Evolutionary conservation across 2,888 invertebrate genomes (phyloP).

Genomic region (Thecocarcelia acutangulata): DNA sequence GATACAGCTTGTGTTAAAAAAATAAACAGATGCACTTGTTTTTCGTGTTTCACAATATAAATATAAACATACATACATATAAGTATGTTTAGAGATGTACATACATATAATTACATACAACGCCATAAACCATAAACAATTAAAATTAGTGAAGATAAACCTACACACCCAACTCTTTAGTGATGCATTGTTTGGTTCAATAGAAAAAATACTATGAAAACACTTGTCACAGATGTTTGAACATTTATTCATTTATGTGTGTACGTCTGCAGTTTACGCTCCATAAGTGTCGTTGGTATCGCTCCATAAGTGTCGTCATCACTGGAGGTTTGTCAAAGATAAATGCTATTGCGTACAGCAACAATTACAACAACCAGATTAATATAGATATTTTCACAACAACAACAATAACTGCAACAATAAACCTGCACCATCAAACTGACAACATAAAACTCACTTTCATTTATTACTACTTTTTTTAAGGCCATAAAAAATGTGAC

Average conservation of each 20-base stretch:
- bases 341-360: constrained; percentile 60
- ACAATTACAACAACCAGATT: constrained; percentile 35
- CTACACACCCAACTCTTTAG: constrained; percentile 40
- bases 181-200: constrained; percentile 29
- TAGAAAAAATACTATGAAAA: constrained; percentile 8
- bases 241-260: constrained; percentile 36
- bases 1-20: background rate
- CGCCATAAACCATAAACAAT: constrained; percentile 21
- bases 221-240: constrained; percentile 39
- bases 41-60: background rate
- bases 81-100: too few relatives aligned
- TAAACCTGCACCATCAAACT: constrained; percentile 58
- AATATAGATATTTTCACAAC: constrained; percentile 30
- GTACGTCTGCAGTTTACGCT: constrained; percentile 10
- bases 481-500: background rate
- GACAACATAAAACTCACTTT: constrained; percentile 63
- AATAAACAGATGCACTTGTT: constrained; percentile 48
- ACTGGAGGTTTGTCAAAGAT: constrained; percentile 38
- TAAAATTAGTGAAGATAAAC: constrained; percentile 31
- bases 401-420: constrained; percentile 15
- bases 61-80: too few relatives aligned
- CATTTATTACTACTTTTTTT: constrained; percentile 38
- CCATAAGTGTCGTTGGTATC: constrained; percentile 13
- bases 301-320: constrained; percentile 56
- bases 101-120: too few relatives aligned